Evolutionary conservation across 2,888 invertebrate species (phyloP).

Genomic region (Hyposoter didymator): DNA sequence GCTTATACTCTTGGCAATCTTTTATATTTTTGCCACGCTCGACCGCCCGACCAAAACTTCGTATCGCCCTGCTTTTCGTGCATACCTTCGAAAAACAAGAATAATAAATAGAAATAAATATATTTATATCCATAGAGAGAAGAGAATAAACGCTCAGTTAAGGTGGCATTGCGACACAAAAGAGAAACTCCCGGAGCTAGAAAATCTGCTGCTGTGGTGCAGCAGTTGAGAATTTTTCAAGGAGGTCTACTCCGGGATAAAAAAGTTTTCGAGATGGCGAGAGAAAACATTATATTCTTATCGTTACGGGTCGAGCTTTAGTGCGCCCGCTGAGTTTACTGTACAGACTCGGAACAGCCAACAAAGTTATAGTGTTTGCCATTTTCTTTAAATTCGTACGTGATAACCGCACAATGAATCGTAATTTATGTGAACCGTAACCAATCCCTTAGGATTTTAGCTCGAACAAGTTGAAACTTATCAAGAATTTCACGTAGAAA

Average conservation of each 20-base stretch:
- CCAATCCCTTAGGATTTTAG: slow-evolving; percentile 8
- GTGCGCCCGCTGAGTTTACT: slow-evolving; percentile 3
- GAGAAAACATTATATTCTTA: slow-evolving; percentile 75
- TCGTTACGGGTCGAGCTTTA: slow-evolving; percentile 69
- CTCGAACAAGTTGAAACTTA: background rate
- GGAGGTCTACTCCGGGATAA: slow-evolving; percentile 48
- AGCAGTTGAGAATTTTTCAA: slow-evolving; percentile 62
- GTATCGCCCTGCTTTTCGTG: slow-evolving; percentile 48
- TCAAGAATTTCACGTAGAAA: background rate
- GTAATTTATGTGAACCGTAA: slow-evolving; percentile 1
- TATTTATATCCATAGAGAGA: slow-evolving; percentile 36
- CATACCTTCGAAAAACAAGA: slow-evolving; percentile 28
- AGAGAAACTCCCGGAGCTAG: slow-evolving; percentile 27
- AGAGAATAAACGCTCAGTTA: slow-evolving; percentile 53
- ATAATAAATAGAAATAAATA: slow-evolving; percentile 29
- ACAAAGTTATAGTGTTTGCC: slow-evolving; percentile 21
- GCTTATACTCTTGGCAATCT: slow-evolving; percentile 27
- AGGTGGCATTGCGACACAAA: slow-evolving; percentile 45
- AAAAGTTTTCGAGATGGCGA: slow-evolving; percentile 65
- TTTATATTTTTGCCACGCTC: slow-evolving; percentile 37
- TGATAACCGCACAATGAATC: slow-evolving; percentile 28
- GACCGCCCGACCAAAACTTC: slow-evolving; percentile 54
- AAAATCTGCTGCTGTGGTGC: slow-evolving; percentile 55
- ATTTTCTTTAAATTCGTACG: slow-evolving; percentile 10
- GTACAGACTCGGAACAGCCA: background rate